Conservation (phyloP, 2,113 vertebrate species). For the Upupa epops region DNA sequence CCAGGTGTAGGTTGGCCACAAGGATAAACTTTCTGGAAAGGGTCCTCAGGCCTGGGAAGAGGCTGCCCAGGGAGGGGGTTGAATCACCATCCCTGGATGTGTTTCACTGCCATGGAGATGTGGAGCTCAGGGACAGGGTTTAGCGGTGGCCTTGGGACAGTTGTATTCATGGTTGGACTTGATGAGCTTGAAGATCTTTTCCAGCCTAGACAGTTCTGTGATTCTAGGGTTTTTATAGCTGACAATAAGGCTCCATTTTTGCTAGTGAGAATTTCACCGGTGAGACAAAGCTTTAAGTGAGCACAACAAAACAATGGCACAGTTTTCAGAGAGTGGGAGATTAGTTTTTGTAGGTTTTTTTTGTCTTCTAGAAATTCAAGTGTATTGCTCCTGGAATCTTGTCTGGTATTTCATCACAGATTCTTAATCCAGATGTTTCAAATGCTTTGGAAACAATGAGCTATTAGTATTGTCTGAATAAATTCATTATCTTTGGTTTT, state of each 20-base stretch:
- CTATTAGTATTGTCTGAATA: constrained; percentile 3
- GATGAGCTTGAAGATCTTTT: too few relatives aligned
- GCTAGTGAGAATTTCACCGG: not conserved
- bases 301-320: not conserved
- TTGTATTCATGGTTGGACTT: too few relatives aligned
- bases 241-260: not conserved
- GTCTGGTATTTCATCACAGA: not conserved
- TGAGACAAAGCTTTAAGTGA: not conserved
- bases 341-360: not conserved
- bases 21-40: too few relatives aligned
- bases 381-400: not conserved
- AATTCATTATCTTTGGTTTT: not conserved
- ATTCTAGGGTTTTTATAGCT: not conserved
- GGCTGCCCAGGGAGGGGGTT: too few relatives aligned
- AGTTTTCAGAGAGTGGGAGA: not conserved
- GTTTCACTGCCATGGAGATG: too few relatives aligned
- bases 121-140: too few relatives aligned
- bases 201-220: too few relatives aligned
- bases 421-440: constrained; percentile 26
- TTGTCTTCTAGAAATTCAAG: constrained; percentile 9
- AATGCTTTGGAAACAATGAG: constrained; percentile 37
- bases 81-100: too few relatives aligned
- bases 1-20: too few relatives aligned
- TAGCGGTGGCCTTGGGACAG: too few relatives aligned
- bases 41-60: too few relatives aligned